Conservation (phyloP, 2,113 vertebrate genomes). For the Brachyhypopomus gauderio region DNA sequence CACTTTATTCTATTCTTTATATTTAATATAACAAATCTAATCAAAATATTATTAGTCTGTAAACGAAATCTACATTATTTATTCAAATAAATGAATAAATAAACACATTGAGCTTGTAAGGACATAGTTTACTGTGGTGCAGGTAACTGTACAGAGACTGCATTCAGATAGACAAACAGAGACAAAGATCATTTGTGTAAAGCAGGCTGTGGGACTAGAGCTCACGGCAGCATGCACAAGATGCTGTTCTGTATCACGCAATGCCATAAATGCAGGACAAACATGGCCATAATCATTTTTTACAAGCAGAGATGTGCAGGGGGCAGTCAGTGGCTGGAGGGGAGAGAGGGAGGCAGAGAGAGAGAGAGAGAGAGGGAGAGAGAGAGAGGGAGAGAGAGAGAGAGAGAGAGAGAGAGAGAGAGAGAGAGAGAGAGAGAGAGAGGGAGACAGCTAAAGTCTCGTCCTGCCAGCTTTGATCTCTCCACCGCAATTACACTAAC, state of each 20-base stretch:
- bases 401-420: conserved; percentile 90
- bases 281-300: conserved; percentile 99
- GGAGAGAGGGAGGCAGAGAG: conserved; percentile 94
- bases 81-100: conserved; percentile 33
- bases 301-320: conserved; percentile 98
- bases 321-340: conserved; percentile 92
- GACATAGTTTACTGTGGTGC: conserved; percentile 7
- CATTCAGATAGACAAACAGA: conserved; percentile 67
- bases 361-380: conserved; percentile 75
- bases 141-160: conserved; percentile 65
- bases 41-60: conserved; percentile 11
- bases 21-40: conserved; percentile 23
- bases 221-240: conserved; percentile 63
- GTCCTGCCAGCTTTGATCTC: conserved; percentile 94
- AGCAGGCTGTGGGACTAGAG: conserved; percentile 34
- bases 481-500: conserved; percentile 93
- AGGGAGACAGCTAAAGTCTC: conserved; percentile 95
- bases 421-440: conserved; percentile 81
- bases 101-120: conserved; percentile 18
- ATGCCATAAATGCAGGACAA: conserved; percentile 99
- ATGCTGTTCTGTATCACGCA: conserved; percentile 93
- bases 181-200: conserved; percentile 67
- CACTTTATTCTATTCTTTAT: conserved; percentile 11
- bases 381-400: too few relatives aligned
- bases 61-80: conserved; percentile 17